Base-by-base conservation (phyloP, 2,113 vertebrate species). In the Xenotilapia longispinis region DNA sequence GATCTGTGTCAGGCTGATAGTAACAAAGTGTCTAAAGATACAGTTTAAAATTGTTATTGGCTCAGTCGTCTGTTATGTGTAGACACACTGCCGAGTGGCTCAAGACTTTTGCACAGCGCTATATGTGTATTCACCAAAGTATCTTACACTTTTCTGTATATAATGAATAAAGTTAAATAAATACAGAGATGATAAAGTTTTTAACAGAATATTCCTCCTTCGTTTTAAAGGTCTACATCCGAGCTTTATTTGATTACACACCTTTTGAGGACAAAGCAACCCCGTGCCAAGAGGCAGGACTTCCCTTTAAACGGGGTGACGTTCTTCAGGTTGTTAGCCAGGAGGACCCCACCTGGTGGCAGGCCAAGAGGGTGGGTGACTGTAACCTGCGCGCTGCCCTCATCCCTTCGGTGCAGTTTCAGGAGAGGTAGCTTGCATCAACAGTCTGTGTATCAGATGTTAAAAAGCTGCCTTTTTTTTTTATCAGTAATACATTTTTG, bases 261-360 rank as follows among this genome's bases (percentile, higher is more conserved):
- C 98, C 98, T 6, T 97, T 96, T 68, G 98, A 99, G 75, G 98
- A 99, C 96, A 97, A 97, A 91, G 98, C 98, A 84, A 99, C 98
- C 3, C 98, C 98, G 5, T 99, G 98, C 91, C 98, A 98, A 89
- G 98, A 99, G 89, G 98, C 98, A 0, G 98, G 98, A 42, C 96
- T 99, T 92, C 98, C 98, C 0, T 99, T 99, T 82, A 96, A 96
- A 28, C 94, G 95, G 2, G 93, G 97, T 6, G 97, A 99, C 17
- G 85, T 99, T 83, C 96, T 99, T n/a, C 98, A 99, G 88, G 98
- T 99, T 31, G 98, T 99, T 2, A 98, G 97, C 94, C 98, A 98
- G 63, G 98, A 98, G 1, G 98, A 99, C 31, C 94, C 96, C 79
- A 99, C 97, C 0, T 99, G 98, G 98, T 99, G 98, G 98, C 98